Percentiles rank a stretch among this genome's conserved stretches.
Conservation (phyloP, 2,797 vertebrate genomes). For the Gobionotothen gibberifrons region DNA sequence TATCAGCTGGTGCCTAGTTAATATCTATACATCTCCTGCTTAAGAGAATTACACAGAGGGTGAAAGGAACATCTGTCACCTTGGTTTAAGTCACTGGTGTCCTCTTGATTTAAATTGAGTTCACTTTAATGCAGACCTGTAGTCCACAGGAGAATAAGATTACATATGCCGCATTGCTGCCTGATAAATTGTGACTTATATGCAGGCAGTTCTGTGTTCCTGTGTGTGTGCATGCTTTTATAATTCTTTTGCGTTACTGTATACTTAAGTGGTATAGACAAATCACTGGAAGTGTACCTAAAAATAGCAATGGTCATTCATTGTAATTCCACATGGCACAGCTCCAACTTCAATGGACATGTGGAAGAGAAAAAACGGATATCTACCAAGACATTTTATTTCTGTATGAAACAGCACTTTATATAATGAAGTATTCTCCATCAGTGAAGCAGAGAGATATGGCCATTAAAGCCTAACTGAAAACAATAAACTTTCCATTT, state of each 20-base stretch:
- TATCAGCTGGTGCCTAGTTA: neutral
- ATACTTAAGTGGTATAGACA: conserved; percentile 48
- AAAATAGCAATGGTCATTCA: conserved; percentile 72
- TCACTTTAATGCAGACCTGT: conserved; percentile 17
- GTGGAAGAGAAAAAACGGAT: conserved; percentile 28
- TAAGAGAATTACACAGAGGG: conserved; percentile 17
- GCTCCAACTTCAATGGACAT: conserved; percentile 59
- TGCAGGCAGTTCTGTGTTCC: conserved; percentile 6
- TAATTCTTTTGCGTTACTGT: conserved; percentile 36
- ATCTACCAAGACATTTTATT: conserved; percentile 50
- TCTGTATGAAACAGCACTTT: conserved; percentile 68
- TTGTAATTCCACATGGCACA: conserved; percentile 70
- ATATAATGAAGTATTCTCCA: conserved; percentile 56
- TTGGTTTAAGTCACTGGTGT: conserved; percentile 17
- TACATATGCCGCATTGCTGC: conserved; percentile 18
- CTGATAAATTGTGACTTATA: conserved; percentile 19
- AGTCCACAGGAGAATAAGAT: conserved; percentile 20
- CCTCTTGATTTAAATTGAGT: conserved; percentile 25
- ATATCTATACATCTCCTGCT: conserved; percentile 25
- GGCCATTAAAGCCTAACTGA: conserved; percentile 12
- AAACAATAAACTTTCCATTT: conserved; percentile 59
- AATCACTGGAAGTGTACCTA: conserved; percentile 65
- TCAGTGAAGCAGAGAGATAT: conserved; percentile 15
- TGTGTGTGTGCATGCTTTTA: conserved; percentile 16
- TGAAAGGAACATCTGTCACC: conserved; percentile 37